Base-by-base conservation (phyloP, 1,140 invertebrate genomes). In the Idris sp. region DNA sequence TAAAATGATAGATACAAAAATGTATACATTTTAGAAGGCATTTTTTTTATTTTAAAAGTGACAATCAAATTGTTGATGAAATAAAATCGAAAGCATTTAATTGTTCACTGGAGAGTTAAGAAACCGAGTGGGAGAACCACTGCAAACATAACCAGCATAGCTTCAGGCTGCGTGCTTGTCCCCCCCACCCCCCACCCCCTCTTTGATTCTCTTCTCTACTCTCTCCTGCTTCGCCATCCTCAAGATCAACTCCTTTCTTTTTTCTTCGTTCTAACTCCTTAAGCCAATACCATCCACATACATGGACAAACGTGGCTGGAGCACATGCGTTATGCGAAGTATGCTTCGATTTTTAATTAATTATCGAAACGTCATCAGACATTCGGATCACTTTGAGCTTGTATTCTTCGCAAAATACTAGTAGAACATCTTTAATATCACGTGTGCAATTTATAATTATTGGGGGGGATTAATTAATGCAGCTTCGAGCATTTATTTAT, bases 131-230 rank as follows among this genome's bases (percentile, higher is more conserved):
- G 35, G 51, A 65, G 64, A 56, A 68, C 74, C 78, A 80, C 78
- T 78, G 78, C 48, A 56, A 26, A 64, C 74, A 80, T 74, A 78
- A 76, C 74, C 61, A 75, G 76, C 73, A 78, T 77, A 71, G 74
- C 76, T 76, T 33, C 28, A 58, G 59, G 73, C 68, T 77, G 44
- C 61, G 59, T 71, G 33, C 36, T 43, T 33, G 28, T 13, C 8
- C 8, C 22, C 30, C 31, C 18, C 26, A 58, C 56, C 15, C 25
- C 38, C 35, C 36, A 38, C 46, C 46, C 67, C n/a, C n/a, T n/a
- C n/a, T n/a, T n/a, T n/a, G n/a, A n/a, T n/a, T n/a, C n/a, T n/a
- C n/a, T n/a, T n/a, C n/a, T n/a, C n/a, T n/a, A n/a, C n/a, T n/a
- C n/a, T n/a, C n/a, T n/a, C n/a, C n/a, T n/a, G n/a, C n/a, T n/a